Percentiles rank a stretch among this genome's conserved stretches.
These are phyloP conservation scores for Cygnus buccinator DNA, from an alignment of 2,113 vertebrate species.

Conservation along the genomic window DNA sequence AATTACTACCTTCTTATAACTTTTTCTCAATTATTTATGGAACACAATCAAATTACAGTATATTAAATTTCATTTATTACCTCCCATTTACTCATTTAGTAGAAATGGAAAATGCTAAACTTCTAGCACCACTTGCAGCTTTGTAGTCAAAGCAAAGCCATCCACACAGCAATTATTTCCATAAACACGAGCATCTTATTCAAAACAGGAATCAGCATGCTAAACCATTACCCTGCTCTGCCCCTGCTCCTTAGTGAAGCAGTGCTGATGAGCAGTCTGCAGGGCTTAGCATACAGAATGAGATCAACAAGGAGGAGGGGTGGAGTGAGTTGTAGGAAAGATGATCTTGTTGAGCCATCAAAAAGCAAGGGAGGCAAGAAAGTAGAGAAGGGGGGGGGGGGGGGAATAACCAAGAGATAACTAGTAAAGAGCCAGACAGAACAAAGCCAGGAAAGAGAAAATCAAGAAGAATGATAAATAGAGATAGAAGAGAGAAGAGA, in stretches of 20 bases:
- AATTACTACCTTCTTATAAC: background rate
- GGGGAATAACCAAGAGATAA: background rate
- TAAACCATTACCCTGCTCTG: background rate
- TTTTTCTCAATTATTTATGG: background rate
- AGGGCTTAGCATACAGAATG: fast-evolving
- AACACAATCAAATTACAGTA: background rate
- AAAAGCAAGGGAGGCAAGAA: background rate
- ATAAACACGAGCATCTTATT: background rate
- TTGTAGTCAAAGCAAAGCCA: slow-evolving; percentile 6
- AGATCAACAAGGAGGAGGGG: background rate
- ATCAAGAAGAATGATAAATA: background rate
- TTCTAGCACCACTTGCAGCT: background rate
- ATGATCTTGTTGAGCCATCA: background rate
- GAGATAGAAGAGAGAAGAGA: background rate
- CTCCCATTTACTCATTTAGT: background rate
- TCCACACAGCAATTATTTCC: background rate
- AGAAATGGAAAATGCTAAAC: background rate
- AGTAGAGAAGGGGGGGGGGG: background rate
- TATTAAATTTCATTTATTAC: background rate
- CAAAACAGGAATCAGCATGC: background rate
- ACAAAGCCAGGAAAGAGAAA: background rate
- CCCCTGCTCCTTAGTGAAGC: background rate
- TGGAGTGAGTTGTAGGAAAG: background rate
- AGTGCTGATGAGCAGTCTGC: background rate
- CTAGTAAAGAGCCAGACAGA: background rate